Evolutionary conservation across 2,888 invertebrate genomes (phyloP), one percentile per base, ranked within the genome.

Genomic region (Megamerina dolium): DNA sequence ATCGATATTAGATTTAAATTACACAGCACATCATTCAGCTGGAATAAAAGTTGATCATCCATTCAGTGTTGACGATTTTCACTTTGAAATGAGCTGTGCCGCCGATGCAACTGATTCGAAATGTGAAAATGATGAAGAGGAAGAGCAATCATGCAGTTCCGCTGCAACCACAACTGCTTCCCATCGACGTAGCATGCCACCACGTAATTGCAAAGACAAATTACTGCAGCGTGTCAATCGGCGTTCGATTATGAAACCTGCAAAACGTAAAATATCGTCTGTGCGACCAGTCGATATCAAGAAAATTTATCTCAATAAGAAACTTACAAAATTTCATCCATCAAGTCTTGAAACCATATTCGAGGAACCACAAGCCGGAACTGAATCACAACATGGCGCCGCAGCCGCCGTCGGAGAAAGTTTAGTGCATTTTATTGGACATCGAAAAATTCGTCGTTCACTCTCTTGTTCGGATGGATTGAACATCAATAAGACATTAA

Each of bases 271-370:
- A 1, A 44, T 26, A n/a, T 32, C 46, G 4, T 32, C 46, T 12
- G 39, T 55, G 23, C 48, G 49, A 27, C 52, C 55, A n/a, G 34
- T 53, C 2, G 54, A 56, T n/a, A 53, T 68, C 0, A 60, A 55
- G 8, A 67, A 66, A 49, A 51, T 68, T 4, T 68, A 68, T 41
- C 52, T 62, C 2, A 61, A 53, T 43, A 63, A 64, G 37, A 61
- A 60, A 3, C 42, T 67, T 16, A 62, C 57, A 3, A 67, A 66
- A 26, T 66, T 69, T 37, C 60, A 55, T 16, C 65, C 66, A 3
- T 48, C 68, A 3, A 65, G 57, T 41, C 45, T 68, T 16, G 68
- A 68, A 43, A 68, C 68, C 1, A 68, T 68, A 23, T 68, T 64
- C 32, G 68, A 68, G 43, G 68, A 68, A 45, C 59, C 65, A 5